Evolutionary conservation across 2,888 invertebrate species (phyloP).

Genomic region (Heliothis peltigera): DNA sequence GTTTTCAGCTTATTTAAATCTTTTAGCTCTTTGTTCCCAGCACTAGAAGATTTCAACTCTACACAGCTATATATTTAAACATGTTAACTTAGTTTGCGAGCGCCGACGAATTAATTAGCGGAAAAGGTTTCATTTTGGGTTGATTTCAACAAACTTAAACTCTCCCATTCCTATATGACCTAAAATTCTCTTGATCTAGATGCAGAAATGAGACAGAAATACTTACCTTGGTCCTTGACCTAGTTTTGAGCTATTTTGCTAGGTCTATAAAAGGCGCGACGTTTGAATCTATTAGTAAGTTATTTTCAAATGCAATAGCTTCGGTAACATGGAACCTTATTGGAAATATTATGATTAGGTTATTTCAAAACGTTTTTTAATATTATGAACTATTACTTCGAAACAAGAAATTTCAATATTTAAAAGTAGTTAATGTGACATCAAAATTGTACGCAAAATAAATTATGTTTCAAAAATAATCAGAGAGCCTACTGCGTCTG

Average conservation of each 20-base stretch:
- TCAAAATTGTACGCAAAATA: too few relatives aligned
- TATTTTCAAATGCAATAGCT: neutral
- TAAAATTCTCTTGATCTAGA: constrained; percentile 64
- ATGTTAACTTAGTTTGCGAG: neutral
- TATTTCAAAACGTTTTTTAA: too few relatives aligned
- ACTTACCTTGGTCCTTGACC: constrained; percentile 74
- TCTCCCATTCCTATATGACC: constrained; percentile 67
- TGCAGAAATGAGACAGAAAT: constrained; percentile 70
- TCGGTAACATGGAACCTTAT: too few relatives aligned
- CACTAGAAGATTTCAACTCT: neutral
- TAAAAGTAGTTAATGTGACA: too few relatives aligned
- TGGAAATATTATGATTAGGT: neutral
- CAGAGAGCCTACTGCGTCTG: too few relatives aligned
- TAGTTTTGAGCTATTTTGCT: constrained; percentile 64
- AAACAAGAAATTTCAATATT: too few relatives aligned
- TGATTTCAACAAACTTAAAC: constrained; percentile 36
- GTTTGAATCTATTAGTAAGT: constrained; percentile 51
- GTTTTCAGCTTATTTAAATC: neutral
- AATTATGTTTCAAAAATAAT: too few relatives aligned
- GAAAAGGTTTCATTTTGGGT: constrained; percentile 22
- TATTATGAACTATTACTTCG: too few relatives aligned
- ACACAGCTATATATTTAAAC: neutral
- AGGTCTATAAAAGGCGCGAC: constrained; percentile 60
- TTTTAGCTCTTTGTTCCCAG: neutral
- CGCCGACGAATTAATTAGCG: neutral